Conservation (phyloP, 2,113 vertebrate species). For the Suricata suricatta region DNA sequence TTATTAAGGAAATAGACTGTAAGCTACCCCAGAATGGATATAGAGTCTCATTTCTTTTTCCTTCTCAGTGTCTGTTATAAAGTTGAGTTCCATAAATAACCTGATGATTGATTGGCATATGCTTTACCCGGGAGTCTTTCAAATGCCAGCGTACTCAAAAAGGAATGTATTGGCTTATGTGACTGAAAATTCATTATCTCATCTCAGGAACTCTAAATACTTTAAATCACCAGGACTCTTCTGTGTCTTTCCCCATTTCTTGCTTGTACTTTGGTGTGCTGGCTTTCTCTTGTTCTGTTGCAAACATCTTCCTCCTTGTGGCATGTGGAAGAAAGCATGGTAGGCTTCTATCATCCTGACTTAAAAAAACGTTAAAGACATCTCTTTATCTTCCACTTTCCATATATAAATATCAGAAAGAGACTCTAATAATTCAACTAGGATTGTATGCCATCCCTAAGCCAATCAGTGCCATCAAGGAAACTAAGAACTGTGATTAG, state of each 20-base stretch:
- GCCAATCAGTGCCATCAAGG: neutral
- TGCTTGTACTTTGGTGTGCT: neutral
- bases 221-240: neutral
- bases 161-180: neutral
- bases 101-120: neutral
- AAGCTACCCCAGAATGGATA: neutral
- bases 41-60: neutral
- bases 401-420: neutral
- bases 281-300: neutral
- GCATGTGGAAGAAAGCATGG: neutral
- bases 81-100: neutral
- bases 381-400: neutral
- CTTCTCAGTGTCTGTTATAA: neutral
- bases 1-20: neutral
- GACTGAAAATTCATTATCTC: neutral
- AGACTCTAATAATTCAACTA: neutral
- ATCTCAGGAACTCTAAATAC: neutral
- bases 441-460: neutral
- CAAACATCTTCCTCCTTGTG: neutral
- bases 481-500: neutral
- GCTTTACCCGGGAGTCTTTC: slow-evolving; percentile 13
- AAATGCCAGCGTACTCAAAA: neutral
- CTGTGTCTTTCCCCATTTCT: neutral
- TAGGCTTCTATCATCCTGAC: neutral
- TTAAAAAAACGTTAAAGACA: neutral